Conservation (phyloP, 2,797 vertebrate species). For the Uromys caudimaculatus region DNA sequence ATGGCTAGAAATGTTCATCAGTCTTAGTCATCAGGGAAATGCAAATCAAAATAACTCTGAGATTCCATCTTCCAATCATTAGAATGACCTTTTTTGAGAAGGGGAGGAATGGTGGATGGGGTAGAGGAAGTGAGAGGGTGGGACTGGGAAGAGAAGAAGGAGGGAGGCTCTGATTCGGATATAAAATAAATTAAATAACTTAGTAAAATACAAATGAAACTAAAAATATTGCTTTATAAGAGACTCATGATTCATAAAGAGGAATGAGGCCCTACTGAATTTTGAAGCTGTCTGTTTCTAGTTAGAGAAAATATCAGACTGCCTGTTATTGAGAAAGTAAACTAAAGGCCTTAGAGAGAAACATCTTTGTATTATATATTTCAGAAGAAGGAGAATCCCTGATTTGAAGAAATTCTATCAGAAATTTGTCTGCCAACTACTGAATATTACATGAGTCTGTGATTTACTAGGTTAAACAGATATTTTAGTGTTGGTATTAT, state of each 20-base stretch:
- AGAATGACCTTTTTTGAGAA: too few species aligned
- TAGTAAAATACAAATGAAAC: too few species aligned
- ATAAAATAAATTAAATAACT: too few species aligned
- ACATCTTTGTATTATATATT: neutral
- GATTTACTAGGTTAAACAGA: neutral
- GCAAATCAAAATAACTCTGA: too few species aligned
- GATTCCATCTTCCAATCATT: too few species aligned
- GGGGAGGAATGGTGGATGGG: too few species aligned
- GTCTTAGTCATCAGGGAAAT: too few species aligned
- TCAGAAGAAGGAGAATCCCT: neutral
- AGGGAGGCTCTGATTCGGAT: too few species aligned
- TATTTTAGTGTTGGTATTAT: neutral
- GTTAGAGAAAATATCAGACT: neutral
- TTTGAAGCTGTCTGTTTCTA: neutral
- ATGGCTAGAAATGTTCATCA: neutral
- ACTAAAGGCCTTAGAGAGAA: neutral
- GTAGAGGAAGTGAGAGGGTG: too few species aligned
- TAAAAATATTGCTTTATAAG: neutral
- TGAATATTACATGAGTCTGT: neutral
- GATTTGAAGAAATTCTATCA: neutral
- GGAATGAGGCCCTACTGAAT: neutral
- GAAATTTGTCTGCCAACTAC: neutral
- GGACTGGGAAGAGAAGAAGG: too few species aligned
- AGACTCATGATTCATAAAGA: neutral
- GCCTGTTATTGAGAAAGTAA: rapidly evolving